A percentile compares a stretch with the other conserved stretches of the same genome.
Evolutionary conservation across 2,113 vertebrate species (phyloP).

Genomic region (Chrysochloris asiatica): DNA sequence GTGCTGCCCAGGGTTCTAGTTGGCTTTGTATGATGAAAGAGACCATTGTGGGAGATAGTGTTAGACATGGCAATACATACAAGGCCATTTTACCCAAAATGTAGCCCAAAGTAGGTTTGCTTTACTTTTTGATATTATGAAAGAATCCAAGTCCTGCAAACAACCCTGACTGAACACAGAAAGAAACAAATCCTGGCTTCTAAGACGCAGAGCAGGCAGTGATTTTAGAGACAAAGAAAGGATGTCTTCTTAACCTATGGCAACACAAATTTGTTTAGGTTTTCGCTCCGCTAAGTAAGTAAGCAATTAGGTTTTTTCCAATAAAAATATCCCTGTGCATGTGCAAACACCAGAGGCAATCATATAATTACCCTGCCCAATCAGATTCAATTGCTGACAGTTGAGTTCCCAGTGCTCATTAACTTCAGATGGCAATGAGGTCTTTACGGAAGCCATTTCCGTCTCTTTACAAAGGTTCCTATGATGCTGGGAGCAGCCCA

Average conservation of each 20-base stretch:
- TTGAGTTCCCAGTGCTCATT: conserved; percentile 84
- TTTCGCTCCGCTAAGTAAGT: conserved; percentile 87
- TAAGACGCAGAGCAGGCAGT: conserved; percentile 69
- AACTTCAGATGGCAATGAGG: conserved; percentile 87
- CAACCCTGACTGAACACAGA: conserved; percentile 71
- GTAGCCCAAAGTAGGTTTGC: background rate
- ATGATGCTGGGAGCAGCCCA: conserved; percentile 81
- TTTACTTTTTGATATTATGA: conserved; percentile 41
- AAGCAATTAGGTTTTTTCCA: conserved; percentile 89
- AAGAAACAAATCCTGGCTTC: conserved; percentile 79
- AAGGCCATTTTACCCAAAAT: conserved; percentile 25
- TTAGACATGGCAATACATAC: background rate
- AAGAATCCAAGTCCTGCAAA: conserved; percentile 28
- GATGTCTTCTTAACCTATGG: conserved; percentile 84
- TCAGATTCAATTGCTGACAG: conserved; percentile 89
- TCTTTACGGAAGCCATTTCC: conserved; percentile 86
- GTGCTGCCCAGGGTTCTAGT: background rate
- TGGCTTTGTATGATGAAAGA: conserved; percentile 50
- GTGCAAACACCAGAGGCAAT: conserved; percentile 91
- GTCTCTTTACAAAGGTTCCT: conserved; percentile 87
- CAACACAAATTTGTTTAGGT: conserved; percentile 85
- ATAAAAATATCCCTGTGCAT: conserved; percentile 91
- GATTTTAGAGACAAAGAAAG: conserved; percentile 80
- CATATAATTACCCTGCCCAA: conserved; percentile 92
- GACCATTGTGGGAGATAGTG: conserved; percentile 31